Base-by-base conservation (phyloP, 1,140 invertebrate species). In the Lasaia peninsularis region DNA sequence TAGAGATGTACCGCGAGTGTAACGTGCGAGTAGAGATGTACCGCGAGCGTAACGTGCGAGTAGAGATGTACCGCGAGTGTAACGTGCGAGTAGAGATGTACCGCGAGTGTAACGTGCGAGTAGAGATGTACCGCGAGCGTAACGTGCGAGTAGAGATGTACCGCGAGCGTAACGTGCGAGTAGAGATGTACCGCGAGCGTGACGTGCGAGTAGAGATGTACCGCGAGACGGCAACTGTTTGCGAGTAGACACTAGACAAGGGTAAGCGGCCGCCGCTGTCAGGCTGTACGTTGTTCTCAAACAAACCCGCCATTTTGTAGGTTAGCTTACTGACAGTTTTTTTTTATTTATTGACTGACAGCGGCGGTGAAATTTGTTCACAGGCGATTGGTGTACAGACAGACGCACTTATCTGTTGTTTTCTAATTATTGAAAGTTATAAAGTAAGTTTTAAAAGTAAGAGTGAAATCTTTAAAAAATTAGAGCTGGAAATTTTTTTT, bases 231-330 rank as follows among this genome's bases (percentile, higher is more conserved):
- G 44, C 58, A 58, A 65, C 56, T 52, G 51, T 67, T 73, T 67
- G 68, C 56, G 62, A 63, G 70, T 77, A 79, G 76, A 71, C 40
- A 70, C 63, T n/a, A n/a, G 61, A 35, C 70, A 76, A 75, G 66
- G 56, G 63, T 62, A 68, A 76, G 59, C 68, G 57, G 54, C 62
- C 63, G 68, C 64, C 69, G 72, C 72, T 69, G 65, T 71, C 68
- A 65, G 65, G 56, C 63, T 64, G 58, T 35, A 52, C 58, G 54
- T 37, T 11, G 18, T 14, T 55, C 53, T 62, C 40, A 52, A 60
- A 56, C 31, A 52, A 60, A 56, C 31, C 58, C 52, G 56, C 52
- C 56, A 52, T 60, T 54, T 54, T 44, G 21, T 55, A 40, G 53
- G 14, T 24, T 55, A 37, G 40, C 40, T 44, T 44, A 44, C 14